phyloP scores from a whole-genome alignment of 2,888 invertebrate species.

The Heteromyza rotundicornis region DNA sequence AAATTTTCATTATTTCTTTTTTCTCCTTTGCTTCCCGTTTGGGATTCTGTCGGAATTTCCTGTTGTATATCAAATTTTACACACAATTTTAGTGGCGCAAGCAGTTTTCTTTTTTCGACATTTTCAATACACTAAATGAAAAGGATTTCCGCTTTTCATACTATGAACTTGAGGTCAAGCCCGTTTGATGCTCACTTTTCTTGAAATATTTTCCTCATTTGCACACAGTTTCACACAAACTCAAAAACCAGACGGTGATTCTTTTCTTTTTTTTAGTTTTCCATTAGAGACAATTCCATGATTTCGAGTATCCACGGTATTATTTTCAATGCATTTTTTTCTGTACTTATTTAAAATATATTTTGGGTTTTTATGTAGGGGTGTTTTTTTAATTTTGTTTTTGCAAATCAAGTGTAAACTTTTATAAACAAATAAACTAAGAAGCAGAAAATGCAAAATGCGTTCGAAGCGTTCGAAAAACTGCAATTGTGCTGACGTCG shows the following conservation, averaged over 20 bases:
- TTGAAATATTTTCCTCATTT: too few species aligned
- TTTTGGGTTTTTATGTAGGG: too few species aligned
- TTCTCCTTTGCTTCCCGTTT: slow-evolving; percentile 12
- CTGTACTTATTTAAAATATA: too few species aligned
- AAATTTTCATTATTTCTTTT: slow-evolving; percentile 6
- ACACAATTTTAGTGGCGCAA: neutral
- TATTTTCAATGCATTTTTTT: too few species aligned
- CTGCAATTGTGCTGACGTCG: neutral
- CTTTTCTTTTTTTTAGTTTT: neutral
- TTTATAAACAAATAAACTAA: neutral
- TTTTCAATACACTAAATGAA: neutral
- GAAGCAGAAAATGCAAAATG: slow-evolving; percentile 3
- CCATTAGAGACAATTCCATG: too few species aligned
- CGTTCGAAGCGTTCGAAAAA: neutral
- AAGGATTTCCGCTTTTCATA: neutral
- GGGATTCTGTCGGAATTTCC: slow-evolving; percentile 27
- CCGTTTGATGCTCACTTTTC: too few species aligned
- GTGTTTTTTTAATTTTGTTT: too few species aligned
- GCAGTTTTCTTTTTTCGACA: neutral
- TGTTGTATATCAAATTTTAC: slow-evolving; percentile 18
- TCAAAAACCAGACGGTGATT: neutral
- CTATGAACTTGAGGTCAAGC: too few species aligned
- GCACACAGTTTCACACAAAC: too few species aligned
- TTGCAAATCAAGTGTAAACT: neutral
- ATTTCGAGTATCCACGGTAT: too few species aligned